A percentile compares a stretch with the other conserved stretches of the same genome.
phyloP scores from a whole-genome alignment of 2,888 invertebrate species.

The Eupithecia insigniata region DNA sequence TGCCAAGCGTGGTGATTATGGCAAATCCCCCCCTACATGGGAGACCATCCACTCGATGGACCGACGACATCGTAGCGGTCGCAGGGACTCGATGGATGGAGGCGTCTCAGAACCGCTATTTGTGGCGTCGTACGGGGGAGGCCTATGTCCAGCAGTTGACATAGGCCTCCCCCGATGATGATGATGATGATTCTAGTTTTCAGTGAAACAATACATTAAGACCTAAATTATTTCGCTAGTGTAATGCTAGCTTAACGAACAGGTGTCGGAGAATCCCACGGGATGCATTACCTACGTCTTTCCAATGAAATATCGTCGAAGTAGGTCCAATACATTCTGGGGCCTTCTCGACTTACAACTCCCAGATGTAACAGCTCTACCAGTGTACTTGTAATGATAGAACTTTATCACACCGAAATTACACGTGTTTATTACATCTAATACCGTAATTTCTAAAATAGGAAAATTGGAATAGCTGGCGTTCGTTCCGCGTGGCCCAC shows the following conservation, averaged over 20 bases:
- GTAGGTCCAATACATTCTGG: neutral
- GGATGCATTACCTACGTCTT: constrained; percentile 12
- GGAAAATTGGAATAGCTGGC: too few species aligned
- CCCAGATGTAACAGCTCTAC: neutral
- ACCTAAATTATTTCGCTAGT: neutral
- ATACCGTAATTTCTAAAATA: neutral
- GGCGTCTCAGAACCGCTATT: too few species aligned
- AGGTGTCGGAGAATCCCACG: constrained; percentile 5
- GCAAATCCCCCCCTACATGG: too few species aligned
- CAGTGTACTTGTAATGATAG: neutral
- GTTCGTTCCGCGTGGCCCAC: neutral
- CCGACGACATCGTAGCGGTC: too few species aligned
- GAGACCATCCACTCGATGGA: too few species aligned
- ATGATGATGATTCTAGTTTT: too few species aligned
- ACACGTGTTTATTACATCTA: neutral
- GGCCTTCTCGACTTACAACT: neutral
- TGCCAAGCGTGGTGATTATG: too few species aligned
- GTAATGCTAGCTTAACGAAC: neutral
- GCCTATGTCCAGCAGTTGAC: too few species aligned
- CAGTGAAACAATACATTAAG: neutral
- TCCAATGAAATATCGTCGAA: neutral
- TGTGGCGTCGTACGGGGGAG: too few species aligned
- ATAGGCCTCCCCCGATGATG: too few species aligned
- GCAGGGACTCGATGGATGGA: too few species aligned
- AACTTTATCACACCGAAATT: neutral